Evolutionary conservation across 2,113 vertebrate species (phyloP).

Genomic region (Holacanthus passer): DNA sequence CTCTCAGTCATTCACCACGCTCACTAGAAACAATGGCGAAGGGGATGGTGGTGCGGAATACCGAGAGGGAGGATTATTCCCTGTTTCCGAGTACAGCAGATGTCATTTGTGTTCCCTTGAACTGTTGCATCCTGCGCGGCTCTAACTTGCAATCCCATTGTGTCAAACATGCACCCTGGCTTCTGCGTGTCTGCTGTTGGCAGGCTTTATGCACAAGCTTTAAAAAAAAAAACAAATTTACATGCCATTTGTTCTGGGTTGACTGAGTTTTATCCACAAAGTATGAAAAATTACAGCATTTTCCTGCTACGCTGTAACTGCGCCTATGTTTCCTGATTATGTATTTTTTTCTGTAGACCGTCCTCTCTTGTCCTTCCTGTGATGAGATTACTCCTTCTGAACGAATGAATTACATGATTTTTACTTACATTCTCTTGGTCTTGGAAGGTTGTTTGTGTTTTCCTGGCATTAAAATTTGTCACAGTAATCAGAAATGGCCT

Average conservation of each 20-base stretch:
- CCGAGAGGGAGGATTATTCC: conserved; percentile 70
- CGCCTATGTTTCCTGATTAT: conserved; percentile 6
- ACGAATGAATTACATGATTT: conserved; percentile 60
- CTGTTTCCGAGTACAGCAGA: conserved; percentile 74
- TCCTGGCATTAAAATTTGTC: conserved; percentile 47
- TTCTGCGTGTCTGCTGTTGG: conserved; percentile 44
- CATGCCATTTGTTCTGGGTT: conserved; percentile 60
- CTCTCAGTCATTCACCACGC: conserved; percentile 40
- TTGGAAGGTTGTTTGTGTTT: conserved; percentile 43
- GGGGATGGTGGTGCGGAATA: conserved; percentile 52
- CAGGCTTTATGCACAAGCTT: conserved; percentile 53
- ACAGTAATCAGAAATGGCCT: conserved; percentile 65
- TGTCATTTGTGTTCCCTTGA: conserved; percentile 78
- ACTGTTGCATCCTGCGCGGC: conserved; percentile 62
- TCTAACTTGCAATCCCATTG: conserved; percentile 66
- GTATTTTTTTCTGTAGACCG: conserved; percentile 29
- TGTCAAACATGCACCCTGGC: conserved; percentile 54
- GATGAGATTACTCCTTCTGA: conserved; percentile 53
- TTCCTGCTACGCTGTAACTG: conserved; percentile 23
- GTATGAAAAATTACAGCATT: conserved; percentile 52
- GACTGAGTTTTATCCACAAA: conserved; percentile 64
- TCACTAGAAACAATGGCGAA: conserved; percentile 69
- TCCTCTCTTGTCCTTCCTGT: conserved; percentile 56
- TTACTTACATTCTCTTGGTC: conserved; percentile 40
- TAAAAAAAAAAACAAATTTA: conserved; percentile 60